These are phyloP conservation scores for Drosophila buzzatii DNA, from an alignment of 2,888 invertebrate genomes.

Conservation along the genomic window DNA sequence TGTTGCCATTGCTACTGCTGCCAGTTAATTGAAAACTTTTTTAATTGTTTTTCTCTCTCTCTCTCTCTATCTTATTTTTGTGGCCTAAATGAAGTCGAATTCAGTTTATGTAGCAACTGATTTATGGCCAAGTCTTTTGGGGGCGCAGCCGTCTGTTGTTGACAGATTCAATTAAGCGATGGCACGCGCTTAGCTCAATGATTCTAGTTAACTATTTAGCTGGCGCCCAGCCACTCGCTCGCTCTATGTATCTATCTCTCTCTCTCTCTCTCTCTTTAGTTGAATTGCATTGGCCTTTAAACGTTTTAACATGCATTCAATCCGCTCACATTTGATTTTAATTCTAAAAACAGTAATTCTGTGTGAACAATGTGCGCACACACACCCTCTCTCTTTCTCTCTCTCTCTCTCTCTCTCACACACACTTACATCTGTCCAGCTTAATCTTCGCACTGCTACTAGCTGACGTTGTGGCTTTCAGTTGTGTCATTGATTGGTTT, in stretches of 20 bases:
- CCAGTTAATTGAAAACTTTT: conserved; percentile 80
- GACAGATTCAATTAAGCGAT: conserved; percentile 75
- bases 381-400: background rate
- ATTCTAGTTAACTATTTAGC: conserved; percentile 2
- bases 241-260: too few relatives aligned
- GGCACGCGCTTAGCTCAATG: conserved; percentile 31
- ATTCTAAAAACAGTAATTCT: conserved; percentile 51
- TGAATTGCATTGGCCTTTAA: conserved; percentile 39
- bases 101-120: conserved; percentile 48
- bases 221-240: background rate
- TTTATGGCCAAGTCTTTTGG: conserved; percentile 57
- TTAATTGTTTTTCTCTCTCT: conserved; percentile 60
- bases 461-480: conserved; percentile 72
- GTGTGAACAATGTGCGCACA: conserved; percentile 31
- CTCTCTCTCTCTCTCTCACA: conserved; percentile 2
- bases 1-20: conserved; percentile 9
- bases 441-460: conserved; percentile 46
- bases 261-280: background rate
- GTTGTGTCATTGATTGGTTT: conserved; percentile 79
- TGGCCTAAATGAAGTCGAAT: conserved; percentile 60
- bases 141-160: conserved; percentile 51
- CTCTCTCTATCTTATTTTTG: background rate
- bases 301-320: conserved; percentile 27
- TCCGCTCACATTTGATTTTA: conserved; percentile 43
- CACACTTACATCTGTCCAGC: conserved; percentile 11